Evolutionary conservation across 2,113 vertebrate genomes (phyloP), one percentile per base, ranked within the genome.

Genomic region (Phylloscopus whistleri): DNA sequence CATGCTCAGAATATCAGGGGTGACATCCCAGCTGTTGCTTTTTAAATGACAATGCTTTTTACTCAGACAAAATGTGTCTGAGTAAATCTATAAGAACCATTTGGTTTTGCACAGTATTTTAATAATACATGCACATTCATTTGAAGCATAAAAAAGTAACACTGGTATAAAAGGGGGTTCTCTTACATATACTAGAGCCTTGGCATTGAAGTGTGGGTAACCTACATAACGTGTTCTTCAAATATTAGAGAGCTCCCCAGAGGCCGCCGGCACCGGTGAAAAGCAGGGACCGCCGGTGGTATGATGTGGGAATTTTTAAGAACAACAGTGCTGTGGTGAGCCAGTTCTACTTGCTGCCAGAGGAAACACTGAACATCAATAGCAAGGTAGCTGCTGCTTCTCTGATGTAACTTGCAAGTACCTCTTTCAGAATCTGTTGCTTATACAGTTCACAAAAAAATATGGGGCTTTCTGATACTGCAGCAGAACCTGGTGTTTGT

Each of bases 251-350:
- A 96, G 94, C 97, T 90, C 74, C 93, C 33, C 95, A 92, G 74
- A 97, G 90, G 64, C 95, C 96, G 49, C 87, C 58, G 23, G 52
- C 96, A 21, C 78, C 81, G 0, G 27, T 87, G 83, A 98, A 98
- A 96, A 27, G 87, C 73, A 97, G 95, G 78, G 97, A 98, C 73
- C 96, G 97, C 58, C 96, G 95, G 52, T 99, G 99, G 99, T 99
- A 98, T 33, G 99, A 99, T 62, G 99, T 99, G 20, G 99, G 99
- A 10, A 98, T 99, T 95, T 99, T 99, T 96, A 99, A 98, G 97
- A 98, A 98, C 62, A 99, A 98, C 48, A 99, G 97, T 52, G 98
- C 98, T 56, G 98, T 99, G 96, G 98, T 99, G 97, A 98, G 91
- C 85, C 98, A 99, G 96, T 99, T 99, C 97, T 99, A 98, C 90